Evolutionary conservation across 2,797 vertebrate species (phyloP).

Genomic region (Neostethus bicornis): DNA sequence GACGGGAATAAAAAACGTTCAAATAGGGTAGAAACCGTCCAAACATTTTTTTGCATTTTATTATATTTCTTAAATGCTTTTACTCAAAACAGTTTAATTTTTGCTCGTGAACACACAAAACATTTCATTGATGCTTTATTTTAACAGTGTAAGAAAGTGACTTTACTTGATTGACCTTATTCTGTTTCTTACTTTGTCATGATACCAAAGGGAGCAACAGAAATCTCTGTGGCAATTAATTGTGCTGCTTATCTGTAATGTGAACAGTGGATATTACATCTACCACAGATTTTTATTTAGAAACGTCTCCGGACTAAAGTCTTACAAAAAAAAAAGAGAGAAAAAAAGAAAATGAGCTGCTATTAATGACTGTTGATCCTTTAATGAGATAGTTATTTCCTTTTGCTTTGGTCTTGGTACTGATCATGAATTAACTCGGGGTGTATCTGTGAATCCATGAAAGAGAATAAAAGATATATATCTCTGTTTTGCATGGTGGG

Average conservation of each 20-base stretch:
- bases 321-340: too few species aligned
- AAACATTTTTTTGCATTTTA: too few species aligned
- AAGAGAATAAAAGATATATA: conserved; percentile 14
- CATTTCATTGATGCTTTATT: conserved; percentile 69
- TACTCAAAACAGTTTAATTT: conserved; percentile 61
- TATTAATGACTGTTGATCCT: conserved; percentile 78
- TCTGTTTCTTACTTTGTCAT: conserved; percentile 47
- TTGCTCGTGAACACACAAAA: conserved; percentile 41
- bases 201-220: conserved; percentile 31
- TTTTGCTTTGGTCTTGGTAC: conserved; percentile 44
- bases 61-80: conserved; percentile 66
- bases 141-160: conserved; percentile 46
- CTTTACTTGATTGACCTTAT: conserved; percentile 63
- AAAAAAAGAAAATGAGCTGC: conserved; percentile 72
- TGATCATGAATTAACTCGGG: conserved; percentile 56
- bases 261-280: conserved; percentile 74
- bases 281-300: conserved; percentile 75
- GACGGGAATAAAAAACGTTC: too few species aligned
- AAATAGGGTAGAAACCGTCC: too few species aligned
- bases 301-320: conserved; percentile 66
- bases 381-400: conserved; percentile 62
- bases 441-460: conserved; percentile 38
- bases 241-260: conserved; percentile 73
- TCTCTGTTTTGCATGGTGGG: not conserved
- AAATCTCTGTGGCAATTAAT: conserved; percentile 68